Evolutionary conservation across 1,140 invertebrate genomes (phyloP).

Genomic region (Dysdera silvatica): DNA sequence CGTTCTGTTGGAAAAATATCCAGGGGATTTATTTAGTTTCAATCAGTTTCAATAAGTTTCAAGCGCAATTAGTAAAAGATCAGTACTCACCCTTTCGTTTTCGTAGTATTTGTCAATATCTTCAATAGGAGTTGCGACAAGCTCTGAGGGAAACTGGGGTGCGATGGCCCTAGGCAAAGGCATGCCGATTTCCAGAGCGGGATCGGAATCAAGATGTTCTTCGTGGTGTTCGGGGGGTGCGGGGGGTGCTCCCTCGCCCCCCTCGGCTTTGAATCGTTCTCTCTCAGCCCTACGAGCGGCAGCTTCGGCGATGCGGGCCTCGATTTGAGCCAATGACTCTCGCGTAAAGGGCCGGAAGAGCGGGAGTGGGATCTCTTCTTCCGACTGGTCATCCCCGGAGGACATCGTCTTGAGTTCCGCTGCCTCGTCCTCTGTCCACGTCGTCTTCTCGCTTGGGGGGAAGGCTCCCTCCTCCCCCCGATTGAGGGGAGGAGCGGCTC

Average conservation of each 20-base stretch:
- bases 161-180: slow-evolving; percentile 80
- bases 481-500: too few species aligned
- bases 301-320: slow-evolving; percentile 74
- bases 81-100: slow-evolving; percentile 53
- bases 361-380: slow-evolving; percentile 37
- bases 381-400: slow-evolving; percentile 24
- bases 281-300: slow-evolving; percentile 70
- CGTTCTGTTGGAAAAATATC: too few species aligned
- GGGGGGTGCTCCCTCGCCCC: slow-evolving; percentile 18
- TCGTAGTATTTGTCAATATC: slow-evolving; percentile 89
- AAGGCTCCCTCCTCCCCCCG: too few species aligned
- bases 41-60: too few species aligned
- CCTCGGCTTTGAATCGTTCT: slow-evolving; percentile 85
- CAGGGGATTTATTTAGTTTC: too few species aligned
- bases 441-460: too few species aligned
- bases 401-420: slow-evolving; percentile 19
- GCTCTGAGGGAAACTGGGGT: slow-evolving; percentile 79
- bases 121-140: slow-evolving; percentile 86
- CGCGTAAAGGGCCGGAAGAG: slow-evolving; percentile 91
- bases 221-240: slow-evolving; percentile 24
- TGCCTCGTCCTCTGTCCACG: slow-evolving; percentile 2
- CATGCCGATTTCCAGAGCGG: slow-evolving; percentile 82
- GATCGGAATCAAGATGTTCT: slow-evolving; percentile 60
- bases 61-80: too few species aligned
- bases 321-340: slow-evolving; percentile 87